A percentile compares a stretch with the other conserved stretches of the same genome.
phyloP scores from a whole-genome alignment of 2,113 vertebrate species.

The Stegastes partitus region DNA sequence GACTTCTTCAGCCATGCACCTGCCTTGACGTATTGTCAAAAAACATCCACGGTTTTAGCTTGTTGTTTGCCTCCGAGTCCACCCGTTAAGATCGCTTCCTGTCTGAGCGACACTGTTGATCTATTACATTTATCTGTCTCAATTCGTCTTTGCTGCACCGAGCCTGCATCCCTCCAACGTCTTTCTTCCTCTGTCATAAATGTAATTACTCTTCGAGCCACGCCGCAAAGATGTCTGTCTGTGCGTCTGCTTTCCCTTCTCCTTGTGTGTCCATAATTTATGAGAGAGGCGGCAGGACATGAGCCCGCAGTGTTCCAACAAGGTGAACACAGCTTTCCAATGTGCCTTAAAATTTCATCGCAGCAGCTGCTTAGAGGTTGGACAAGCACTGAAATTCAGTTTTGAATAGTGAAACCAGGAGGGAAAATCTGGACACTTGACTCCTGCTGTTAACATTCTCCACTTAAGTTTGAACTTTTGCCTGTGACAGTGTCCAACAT shows the following conservation, averaged over 20 bases:
- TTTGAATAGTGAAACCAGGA: not conserved
- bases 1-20: conserved; percentile 38
- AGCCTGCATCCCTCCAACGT: conserved; percentile 23
- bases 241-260: conserved; percentile 25
- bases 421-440: conserved; percentile 3
- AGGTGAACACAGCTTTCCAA: conserved; percentile 20
- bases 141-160: conserved; percentile 15
- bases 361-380: conserved; percentile 13
- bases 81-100: not conserved
- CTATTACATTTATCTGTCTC: conserved; percentile 32
- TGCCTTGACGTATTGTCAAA: conserved; percentile 37
- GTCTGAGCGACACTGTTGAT: conserved; percentile 9
- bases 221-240: conserved; percentile 21
- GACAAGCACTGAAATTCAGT: not conserved
- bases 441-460: conserved; percentile 4
- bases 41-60: conserved; percentile 14
- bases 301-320: conserved; percentile 14
- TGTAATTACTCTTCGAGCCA: conserved; percentile 57
- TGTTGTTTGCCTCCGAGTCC: not conserved
- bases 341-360: conserved; percentile 34
- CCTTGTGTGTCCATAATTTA: conserved; percentile 49
- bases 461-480: not conserved
- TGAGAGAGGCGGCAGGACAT: conserved; percentile 26
- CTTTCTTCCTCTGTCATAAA: conserved; percentile 33
- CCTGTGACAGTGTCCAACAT: too few relatives aligned